Conservation (phyloP, 1,140 invertebrate genomes). For the Trissolcus basalis region DNA sequence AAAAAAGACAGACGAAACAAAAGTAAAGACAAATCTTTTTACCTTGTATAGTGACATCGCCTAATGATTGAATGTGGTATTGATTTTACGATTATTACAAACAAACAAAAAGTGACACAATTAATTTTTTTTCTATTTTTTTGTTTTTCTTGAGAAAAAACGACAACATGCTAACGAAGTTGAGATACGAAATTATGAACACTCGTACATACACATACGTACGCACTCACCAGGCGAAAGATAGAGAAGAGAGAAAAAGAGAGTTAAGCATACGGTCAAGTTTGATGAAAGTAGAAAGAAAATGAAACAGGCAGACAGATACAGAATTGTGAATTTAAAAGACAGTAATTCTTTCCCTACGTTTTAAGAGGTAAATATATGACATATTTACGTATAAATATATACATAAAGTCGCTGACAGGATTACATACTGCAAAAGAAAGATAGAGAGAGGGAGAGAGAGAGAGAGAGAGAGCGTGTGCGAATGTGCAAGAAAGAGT, state of each 20-base stretch:
- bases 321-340: conserved; percentile 57
- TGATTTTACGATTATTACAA: conserved; percentile 60
- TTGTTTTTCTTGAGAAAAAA: background rate
- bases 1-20: conserved; percentile 29
- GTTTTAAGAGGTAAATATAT: conserved; percentile 57
- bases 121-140: no score
- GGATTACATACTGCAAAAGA: conserved; percentile 64
- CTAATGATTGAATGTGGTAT: conserved; percentile 71
- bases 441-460: conserved; percentile 50
- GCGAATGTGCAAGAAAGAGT: conserved; percentile 28
- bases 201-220: background rate
- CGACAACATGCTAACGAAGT: conserved; percentile 4
- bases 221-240: background rate
- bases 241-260: conserved; percentile 1
- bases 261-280: conserved; percentile 1
- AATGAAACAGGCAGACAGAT: conserved; percentile 29
- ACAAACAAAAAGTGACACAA: no score
- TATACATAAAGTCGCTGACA: conserved; percentile 63
- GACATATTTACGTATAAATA: conserved; percentile 43
- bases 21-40: conserved; percentile 69
- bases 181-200: background rate
- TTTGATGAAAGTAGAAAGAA: background rate
- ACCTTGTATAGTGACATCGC: conserved; percentile 76
- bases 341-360: conserved; percentile 57
- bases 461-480: conserved; percentile 46